Conservation (phyloP, 2,888 invertebrate genomes). For the Andrena bicolor region DNA sequence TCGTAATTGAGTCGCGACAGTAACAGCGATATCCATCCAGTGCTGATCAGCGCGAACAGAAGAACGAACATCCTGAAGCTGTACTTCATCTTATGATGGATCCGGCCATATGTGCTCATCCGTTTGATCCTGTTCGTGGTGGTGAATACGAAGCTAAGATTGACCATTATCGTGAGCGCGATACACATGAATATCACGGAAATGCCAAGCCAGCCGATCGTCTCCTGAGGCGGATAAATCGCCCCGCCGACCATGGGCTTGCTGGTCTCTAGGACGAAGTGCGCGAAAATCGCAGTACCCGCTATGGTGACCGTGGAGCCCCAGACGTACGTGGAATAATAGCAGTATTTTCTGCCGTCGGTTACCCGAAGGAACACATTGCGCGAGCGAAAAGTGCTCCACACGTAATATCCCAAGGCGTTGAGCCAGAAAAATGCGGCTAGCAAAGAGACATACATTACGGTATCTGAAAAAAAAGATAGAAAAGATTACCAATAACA, state of each 20-base stretch:
- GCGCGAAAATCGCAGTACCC: constrained; percentile 91
- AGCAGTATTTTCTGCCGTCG: constrained; percentile 94
- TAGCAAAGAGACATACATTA: constrained; percentile 91
- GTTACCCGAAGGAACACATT: constrained; percentile 94
- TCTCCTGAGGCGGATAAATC: constrained; percentile 88
- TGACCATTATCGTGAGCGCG: constrained; percentile 91
- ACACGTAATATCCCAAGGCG: constrained; percentile 94
- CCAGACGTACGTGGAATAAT: constrained; percentile 94
- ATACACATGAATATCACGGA: constrained; percentile 94
- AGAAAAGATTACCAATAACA: constrained; percentile 46
- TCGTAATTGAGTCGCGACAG: constrained; percentile 92
- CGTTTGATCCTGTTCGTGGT: constrained; percentile 92
- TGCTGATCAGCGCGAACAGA: constrained; percentile 90
- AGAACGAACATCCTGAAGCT: constrained; percentile 93
- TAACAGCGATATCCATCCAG: constrained; percentile 91
- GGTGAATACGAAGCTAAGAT: constrained; percentile 92
- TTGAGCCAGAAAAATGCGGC: constrained; percentile 95
- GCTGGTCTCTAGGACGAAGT: constrained; percentile 91
- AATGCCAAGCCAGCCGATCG: constrained; percentile 93
- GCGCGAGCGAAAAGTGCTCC: constrained; percentile 94
- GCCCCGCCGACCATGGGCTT: constrained; percentile 84
- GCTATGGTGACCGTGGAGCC: constrained; percentile 90
- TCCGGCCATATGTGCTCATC: constrained; percentile 93
- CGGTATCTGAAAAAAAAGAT: constrained; percentile 89
- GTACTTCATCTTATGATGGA: constrained; percentile 94